Evolutionary conservation across 2,797 vertebrate genomes (phyloP).

Genomic region (Neosilurus hyrtlii): DNA sequence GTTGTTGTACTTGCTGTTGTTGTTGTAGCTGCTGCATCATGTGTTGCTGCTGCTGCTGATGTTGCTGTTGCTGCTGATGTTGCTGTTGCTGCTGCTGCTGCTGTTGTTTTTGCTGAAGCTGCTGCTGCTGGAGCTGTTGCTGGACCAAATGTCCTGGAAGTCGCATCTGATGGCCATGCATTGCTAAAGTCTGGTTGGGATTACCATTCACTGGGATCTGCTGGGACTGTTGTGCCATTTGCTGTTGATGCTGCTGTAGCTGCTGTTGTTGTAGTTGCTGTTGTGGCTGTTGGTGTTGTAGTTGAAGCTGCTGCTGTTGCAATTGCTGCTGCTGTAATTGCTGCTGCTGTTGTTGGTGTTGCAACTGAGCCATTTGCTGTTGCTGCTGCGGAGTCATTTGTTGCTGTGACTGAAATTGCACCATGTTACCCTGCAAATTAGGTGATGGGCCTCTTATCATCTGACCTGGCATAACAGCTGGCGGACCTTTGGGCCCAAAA

Average conservation of each 20-base stretch:
- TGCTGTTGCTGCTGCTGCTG: slow-evolving; percentile 77
- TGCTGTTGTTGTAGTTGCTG: slow-evolving; percentile 69
- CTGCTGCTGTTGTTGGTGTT: slow-evolving; percentile 62
- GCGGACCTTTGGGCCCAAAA: slow-evolving; percentile 85
- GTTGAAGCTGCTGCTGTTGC: slow-evolving; percentile 75
- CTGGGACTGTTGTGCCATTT: slow-evolving; percentile 61
- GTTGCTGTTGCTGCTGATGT: slow-evolving; percentile 79
- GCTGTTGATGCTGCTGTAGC: slow-evolving; percentile 73
- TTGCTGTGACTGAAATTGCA: slow-evolving; percentile 85
- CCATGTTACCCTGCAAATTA: slow-evolving; percentile 86
- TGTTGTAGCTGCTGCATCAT: slow-evolving; percentile 62
- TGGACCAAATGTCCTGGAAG: slow-evolving; percentile 76
- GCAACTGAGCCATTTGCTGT: slow-evolving; percentile 76
- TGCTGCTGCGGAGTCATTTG: slow-evolving; percentile 69
- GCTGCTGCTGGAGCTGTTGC: slow-evolving; percentile 67
- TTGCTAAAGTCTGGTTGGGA: slow-evolving; percentile 86
- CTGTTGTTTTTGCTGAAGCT: slow-evolving; percentile 77
- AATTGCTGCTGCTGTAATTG: slow-evolving; percentile 75
- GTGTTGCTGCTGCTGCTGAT: slow-evolving; percentile 80
- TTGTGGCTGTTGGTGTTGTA: slow-evolving; percentile 75
- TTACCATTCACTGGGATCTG: slow-evolving; percentile 83
- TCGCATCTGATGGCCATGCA: slow-evolving; percentile 91
- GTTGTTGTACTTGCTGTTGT: slow-evolving; percentile 68
- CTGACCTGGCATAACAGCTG: slow-evolving; percentile 85
- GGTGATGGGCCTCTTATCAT: slow-evolving; percentile 93